Evolutionary conservation across 2,797 vertebrate species (phyloP).

Genomic region (Syngnathus acus): DNA sequence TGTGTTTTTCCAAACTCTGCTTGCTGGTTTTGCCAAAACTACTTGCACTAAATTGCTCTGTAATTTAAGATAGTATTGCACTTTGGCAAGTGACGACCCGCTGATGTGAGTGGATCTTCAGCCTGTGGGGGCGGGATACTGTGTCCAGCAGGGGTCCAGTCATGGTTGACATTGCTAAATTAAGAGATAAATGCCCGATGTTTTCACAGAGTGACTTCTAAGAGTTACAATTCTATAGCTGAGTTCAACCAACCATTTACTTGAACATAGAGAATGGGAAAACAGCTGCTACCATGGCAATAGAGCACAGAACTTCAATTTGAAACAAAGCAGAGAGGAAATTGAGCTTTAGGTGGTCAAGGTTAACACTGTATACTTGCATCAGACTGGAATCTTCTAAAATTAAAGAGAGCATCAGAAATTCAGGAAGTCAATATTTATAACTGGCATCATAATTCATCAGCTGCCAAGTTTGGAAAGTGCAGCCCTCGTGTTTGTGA

Average conservation of each 20-base stretch:
- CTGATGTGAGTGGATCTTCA: constrained; percentile 34
- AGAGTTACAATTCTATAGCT: constrained; percentile 30
- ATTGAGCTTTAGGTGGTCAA: constrained; percentile 5
- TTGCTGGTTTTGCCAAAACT: constrained; percentile 5
- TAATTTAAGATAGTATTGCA: constrained; percentile 41
- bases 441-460: background rate
- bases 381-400: background rate
- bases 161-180: constrained; percentile 44
- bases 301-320: constrained; percentile 6
- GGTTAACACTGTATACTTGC: background rate
- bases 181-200: constrained; percentile 41
- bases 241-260: constrained; percentile 39
- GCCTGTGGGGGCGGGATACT: constrained; percentile 16
- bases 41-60: constrained; percentile 29
- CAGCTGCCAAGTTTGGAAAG: background rate
- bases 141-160: constrained; percentile 39
- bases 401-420: background rate
- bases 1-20: background rate
- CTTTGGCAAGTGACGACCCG: constrained; percentile 37
- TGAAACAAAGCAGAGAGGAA: constrained; percentile 16
- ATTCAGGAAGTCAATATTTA: background rate
- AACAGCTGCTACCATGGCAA: constrained; percentile 16
- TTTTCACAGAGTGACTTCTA: constrained; percentile 30
- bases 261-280: constrained; percentile 16
- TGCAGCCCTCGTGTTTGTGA: constrained; percentile 1